Percentiles rank a stretch among this genome's conserved stretches.
Conservation (phyloP, 2,797 vertebrate species). For the Sebastes vulpes region DNA sequence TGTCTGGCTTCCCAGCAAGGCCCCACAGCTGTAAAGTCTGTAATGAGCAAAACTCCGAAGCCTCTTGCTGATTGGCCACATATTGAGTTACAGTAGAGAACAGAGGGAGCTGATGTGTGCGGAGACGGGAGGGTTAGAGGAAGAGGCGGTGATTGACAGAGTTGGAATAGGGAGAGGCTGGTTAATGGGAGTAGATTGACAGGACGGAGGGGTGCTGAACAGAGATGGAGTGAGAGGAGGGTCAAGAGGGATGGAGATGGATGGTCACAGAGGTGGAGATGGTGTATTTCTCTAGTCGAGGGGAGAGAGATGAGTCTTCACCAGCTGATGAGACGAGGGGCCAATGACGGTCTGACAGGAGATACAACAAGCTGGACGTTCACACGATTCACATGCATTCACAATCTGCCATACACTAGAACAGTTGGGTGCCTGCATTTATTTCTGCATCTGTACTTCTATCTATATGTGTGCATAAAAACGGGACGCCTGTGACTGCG, state of each 20-base stretch:
- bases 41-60: conserved; percentile 62
- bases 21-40: conserved; percentile 77
- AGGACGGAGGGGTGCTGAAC: conserved; percentile 28
- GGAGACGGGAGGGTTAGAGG: conserved; percentile 21
- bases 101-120: conserved; percentile 40
- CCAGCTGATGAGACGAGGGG: conserved; percentile 9
- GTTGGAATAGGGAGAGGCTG: conserved; percentile 9
- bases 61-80: conserved; percentile 65
- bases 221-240: background rate
- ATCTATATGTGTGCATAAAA: background rate
- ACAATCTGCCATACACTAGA: background rate
- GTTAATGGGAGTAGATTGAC: conserved; percentile 45
- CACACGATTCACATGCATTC: background rate
- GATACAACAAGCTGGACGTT: background rate
- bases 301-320: conserved; percentile 9
- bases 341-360: background rate
- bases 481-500: background rate
- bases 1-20: conserved; percentile 65
- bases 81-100: conserved; percentile 70
- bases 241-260: conserved; percentile 15
- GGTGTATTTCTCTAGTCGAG: background rate
- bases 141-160: conserved; percentile 35
- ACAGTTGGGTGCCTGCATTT: background rate
- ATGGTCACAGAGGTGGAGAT: conserved; percentile 24
- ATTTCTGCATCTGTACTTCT: background rate